Evolutionary conservation across 2,113 vertebrate genomes (phyloP), one percentile per base, ranked within the genome.

Genomic region (Murina feae): DNA sequence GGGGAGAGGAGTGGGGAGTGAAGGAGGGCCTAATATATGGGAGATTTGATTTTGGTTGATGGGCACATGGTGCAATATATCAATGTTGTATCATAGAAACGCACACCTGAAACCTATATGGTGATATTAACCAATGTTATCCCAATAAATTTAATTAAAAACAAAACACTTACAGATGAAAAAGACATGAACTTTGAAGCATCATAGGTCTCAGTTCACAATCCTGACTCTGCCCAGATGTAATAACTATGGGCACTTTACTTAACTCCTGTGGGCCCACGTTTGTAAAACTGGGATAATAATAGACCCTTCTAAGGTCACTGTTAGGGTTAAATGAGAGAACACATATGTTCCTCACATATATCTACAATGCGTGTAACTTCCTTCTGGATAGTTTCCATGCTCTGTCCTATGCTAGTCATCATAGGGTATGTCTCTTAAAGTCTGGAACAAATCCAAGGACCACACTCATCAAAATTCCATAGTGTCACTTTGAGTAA

Each of bases 371-470:
- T 42, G 30, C 78, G 23, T 47, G 4, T 44, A 68, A 93, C 17
- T 83, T 78, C 21, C 16, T 8, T 76, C 37, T 18, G 16, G 20
- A 18, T 2, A 55, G 16, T 32, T 60, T 18, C n/a, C 7, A 49
- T 3, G 20, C 18, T 86, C 18, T 89, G 16, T 66, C 6, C 18
- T 30, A 23, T 58, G 4, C 9, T 47, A 39, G 49, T 72, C 80
- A 75, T 58, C 35, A 88, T 0, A 66, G 49, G 8, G 13, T n/a
- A 90, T 21, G 25, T 16, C 69, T 55, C 35, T 95, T 71, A 66
- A 76, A 87, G 14, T 85, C n/a, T 93, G 44, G 66, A 88, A 60
- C 51, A 80, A 49, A 80, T 65, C 93, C 28, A 92, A 92, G 88
- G 65, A 42, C 49, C 28, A 58, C 2, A 9, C 12, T 58, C 9